Conservation (phyloP, 2,113 vertebrate genomes). For the Origma solitaria region DNA sequence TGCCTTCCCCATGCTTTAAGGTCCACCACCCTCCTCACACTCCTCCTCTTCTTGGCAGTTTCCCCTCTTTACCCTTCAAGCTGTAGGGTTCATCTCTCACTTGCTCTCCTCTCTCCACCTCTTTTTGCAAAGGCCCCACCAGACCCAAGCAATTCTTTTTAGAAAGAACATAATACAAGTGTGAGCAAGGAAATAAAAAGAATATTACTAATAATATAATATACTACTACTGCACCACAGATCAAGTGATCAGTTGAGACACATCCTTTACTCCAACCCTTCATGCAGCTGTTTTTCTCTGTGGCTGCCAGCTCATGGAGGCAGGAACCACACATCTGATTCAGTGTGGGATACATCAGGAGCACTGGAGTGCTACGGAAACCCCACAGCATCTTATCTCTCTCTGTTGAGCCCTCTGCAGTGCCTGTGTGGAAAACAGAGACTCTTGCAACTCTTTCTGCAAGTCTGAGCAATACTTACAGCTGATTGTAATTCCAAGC, state of each 20-base stretch:
- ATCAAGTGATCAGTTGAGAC: neutral
- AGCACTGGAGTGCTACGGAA: neutral
- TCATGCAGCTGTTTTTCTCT: neutral
- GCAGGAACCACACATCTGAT: neutral
- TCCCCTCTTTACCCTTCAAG: neutral
- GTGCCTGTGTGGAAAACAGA: neutral
- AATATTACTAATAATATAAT: neutral
- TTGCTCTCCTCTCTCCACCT: neutral
- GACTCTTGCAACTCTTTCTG: neutral
- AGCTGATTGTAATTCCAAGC: conserved; percentile 95
- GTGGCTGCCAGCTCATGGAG: fast-evolving
- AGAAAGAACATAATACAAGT: neutral
- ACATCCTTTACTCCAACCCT: neutral
- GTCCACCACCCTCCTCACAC: neutral
- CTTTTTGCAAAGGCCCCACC: neutral
- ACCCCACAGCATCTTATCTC: neutral
- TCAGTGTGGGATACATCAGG: neutral
- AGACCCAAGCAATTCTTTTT: neutral
- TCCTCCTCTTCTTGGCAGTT: neutral
- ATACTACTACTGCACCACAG: neutral
- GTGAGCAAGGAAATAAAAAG: neutral
- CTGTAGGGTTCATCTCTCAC: neutral
- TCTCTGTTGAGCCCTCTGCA: neutral
- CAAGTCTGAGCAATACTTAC: conserved; percentile 78
- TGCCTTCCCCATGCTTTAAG: neutral